Evolutionary conservation across 2,888 invertebrate genomes (phyloP).

Genomic region (Lochmaea capreae): DNA sequence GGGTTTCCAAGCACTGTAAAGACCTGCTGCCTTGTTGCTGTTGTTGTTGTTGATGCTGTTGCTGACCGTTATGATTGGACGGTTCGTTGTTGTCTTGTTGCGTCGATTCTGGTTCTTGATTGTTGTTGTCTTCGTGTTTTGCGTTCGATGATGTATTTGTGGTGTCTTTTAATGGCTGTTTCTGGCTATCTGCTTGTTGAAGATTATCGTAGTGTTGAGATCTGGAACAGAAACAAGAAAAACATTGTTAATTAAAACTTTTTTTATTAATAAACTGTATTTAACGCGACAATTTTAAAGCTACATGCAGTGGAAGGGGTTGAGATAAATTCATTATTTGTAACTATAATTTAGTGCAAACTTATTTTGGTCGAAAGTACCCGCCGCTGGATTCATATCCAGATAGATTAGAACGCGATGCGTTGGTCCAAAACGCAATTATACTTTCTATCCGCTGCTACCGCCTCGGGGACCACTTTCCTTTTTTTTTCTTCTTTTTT

Average conservation of each 20-base stretch:
- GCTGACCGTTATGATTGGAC: conserved; percentile 34
- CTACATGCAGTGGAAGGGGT: background rate
- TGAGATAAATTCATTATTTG: too few relatives aligned
- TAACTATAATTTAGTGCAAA: too few relatives aligned
- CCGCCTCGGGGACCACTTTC: conserved; percentile 48
- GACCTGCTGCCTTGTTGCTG: conserved; percentile 62
- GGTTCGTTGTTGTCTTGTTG: conserved; percentile 53
- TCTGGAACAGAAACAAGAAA: conserved; percentile 62
- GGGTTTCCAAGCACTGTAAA: conserved; percentile 77
- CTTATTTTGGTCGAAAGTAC: background rate
- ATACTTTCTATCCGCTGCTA: conserved; percentile 45
- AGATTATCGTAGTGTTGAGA: conserved; percentile 73
- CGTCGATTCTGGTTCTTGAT: conserved; percentile 62
- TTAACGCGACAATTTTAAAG: background rate
- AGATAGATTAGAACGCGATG: conserved; percentile 29
- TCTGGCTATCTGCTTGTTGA: conserved; percentile 67
- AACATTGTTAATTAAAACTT: background rate
- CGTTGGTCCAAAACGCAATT: conserved; percentile 47
- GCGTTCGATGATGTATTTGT: conserved; percentile 56
- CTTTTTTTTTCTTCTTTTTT: conserved; percentile 39
- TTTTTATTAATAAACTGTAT: background rate
- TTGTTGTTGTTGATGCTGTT: conserved; percentile 37
- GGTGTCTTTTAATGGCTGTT: conserved; percentile 64
- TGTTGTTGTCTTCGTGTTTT: conserved; percentile 57
- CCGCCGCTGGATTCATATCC: conserved; percentile 3